Base-by-base conservation (phyloP, 2,797 vertebrate genomes). In the Phalloptychus januarius region DNA sequence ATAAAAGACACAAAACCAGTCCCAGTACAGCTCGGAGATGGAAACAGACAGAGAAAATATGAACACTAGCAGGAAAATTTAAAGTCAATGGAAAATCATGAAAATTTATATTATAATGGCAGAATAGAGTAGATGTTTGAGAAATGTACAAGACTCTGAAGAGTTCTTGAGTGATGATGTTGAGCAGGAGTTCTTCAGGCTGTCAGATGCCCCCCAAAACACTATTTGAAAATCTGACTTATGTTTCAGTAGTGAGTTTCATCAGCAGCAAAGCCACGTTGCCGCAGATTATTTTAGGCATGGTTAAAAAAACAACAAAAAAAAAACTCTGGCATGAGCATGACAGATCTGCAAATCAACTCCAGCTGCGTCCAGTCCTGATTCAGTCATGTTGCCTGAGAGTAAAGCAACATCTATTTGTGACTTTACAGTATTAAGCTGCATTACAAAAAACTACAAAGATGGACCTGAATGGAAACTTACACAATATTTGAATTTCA, bases 1-100 rank as follows among this genome's bases (percentile, higher is more conserved):
- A 89, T 92, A 91, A 89, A 91, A 88, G 86, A 87, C 79, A 77
- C 77, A 88, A 90, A 90, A 87, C 89, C 85, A 89, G 90, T 90
- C 87, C 84, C 86, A 81, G 89, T 83, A 87, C 83, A 89, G 90
- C 90, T 91, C 83, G 86, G 82, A 72, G 80, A 89, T n/a, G 71
- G 78, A 75, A 63, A 75, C 46, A 71, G 71, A 81, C 83, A 72
- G 61, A 8, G 73, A 50, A 74, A 83, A 72, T 70, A 54, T 76
- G 25, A 87, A 81, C 87, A 87, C 67, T 67, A 76, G 56, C 79
- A 80, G 56, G 1, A 79, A 90, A 87, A 80, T 48, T 76, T 70
- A 84, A 79, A 86, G 73, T 78, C 42, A 52, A 31, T 7, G 75
- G 69, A 70, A 79, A 70, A 84, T 86, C 71, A 54, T 56, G 56